Evolutionary conservation across 2,113 vertebrate genomes (phyloP).

Genomic region (Microcebus ravelobensis): DNA sequence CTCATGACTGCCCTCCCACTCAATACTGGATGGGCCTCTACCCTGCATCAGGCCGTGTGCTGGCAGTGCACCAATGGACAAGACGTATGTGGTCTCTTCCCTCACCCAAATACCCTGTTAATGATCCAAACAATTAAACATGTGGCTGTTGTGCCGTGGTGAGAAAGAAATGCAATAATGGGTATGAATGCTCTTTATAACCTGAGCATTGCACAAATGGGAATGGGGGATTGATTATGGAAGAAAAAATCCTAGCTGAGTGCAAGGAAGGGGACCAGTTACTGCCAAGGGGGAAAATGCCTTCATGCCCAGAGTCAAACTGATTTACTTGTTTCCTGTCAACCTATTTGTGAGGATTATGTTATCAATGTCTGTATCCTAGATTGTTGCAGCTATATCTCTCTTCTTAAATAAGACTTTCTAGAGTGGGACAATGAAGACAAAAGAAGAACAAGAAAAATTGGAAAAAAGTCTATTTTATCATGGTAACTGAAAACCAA

Average conservation of each 20-base stretch:
- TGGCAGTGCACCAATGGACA: fast-evolving
- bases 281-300: not conserved
- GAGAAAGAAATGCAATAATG: not conserved
- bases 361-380: not conserved
- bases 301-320: not conserved
- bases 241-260: not conserved
- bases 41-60: not conserved
- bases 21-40: not conserved
- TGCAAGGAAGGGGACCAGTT: not conserved
- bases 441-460: not conserved
- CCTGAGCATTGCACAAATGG: not conserved
- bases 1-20: not conserved
- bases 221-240: not conserved
- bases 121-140: not conserved
- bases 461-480: not conserved
- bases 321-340: not conserved
- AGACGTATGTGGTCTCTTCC: not conserved
- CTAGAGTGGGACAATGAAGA: not conserved
- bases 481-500: not conserved
- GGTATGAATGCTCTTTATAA: not conserved
- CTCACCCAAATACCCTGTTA: not conserved
- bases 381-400: not conserved
- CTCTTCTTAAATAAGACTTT: not conserved
- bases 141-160: not conserved
- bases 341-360: not conserved